Percentiles rank a stretch among this genome's conserved stretches.
These are phyloP conservation scores for Ochropleura plecta DNA, from an alignment of 2,888 invertebrate species.

Conservation along the genomic window DNA sequence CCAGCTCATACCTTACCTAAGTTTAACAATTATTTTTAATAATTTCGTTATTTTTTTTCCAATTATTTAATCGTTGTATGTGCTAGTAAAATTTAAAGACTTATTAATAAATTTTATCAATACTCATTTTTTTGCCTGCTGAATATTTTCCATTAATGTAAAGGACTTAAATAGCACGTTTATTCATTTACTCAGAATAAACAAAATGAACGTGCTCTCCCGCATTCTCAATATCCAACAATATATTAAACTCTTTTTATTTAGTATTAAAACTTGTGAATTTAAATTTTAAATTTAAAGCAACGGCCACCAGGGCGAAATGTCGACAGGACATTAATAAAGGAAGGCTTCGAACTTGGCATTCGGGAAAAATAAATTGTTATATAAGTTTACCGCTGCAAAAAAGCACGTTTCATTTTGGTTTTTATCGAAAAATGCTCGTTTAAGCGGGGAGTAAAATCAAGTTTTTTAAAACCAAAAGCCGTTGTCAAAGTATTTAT, in stretches of 20 bases:
- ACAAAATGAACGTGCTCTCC: slow-evolving; percentile 8
- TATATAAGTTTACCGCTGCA: slow-evolving; percentile 43
- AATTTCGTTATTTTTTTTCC: not conserved
- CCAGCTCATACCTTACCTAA: not conserved
- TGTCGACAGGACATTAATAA: slow-evolving; percentile 63
- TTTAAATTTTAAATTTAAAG: slow-evolving; percentile 58
- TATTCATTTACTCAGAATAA: slow-evolving; percentile 5
- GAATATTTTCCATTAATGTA: too few relatives aligned
- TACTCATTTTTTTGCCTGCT: too few relatives aligned
- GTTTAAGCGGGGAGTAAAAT: not conserved
- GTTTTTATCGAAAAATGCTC: slow-evolving; percentile 16
- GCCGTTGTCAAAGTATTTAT: not conserved
- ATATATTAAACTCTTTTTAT: slow-evolving; percentile 41
- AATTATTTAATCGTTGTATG: too few relatives aligned
- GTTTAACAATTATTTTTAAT: not conserved
- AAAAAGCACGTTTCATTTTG: slow-evolving; percentile 39
- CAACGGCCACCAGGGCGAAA: slow-evolving; percentile 50
- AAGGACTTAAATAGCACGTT: not conserved
- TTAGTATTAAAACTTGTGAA: slow-evolving; percentile 45
- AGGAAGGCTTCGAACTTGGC: slow-evolving; percentile 43
- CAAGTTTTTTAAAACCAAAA: slow-evolving; percentile 1
- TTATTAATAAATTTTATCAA: too few relatives aligned
- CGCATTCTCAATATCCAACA: slow-evolving; percentile 34
- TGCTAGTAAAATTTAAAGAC: too few relatives aligned
- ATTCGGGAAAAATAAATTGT: slow-evolving; percentile 58